Evolutionary conservation across 2,888 invertebrate species (phyloP), one percentile per base, ranked within the genome.

Genomic region (Microctonus brassicae): DNA sequence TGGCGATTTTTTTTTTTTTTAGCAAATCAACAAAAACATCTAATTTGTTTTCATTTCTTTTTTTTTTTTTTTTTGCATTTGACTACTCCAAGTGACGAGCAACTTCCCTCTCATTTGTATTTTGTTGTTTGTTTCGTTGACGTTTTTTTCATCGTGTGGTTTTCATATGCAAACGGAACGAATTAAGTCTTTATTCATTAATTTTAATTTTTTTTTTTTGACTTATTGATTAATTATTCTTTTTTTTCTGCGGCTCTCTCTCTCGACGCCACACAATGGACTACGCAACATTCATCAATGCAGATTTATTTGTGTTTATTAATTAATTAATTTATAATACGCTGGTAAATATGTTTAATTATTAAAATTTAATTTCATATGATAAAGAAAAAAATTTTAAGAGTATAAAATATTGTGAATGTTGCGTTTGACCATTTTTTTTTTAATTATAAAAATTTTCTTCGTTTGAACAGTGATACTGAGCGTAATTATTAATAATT

Each of bases 391-490:
- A 33, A 47, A 55, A 22, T 4, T 17, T 1, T 33, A 55, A 26
- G 29, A 24, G 69, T 68, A 74, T 75, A 70, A 76, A 77, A 79
- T 57, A 62, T 77, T 74, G 55, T 57, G 64, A 33, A 39, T 42
- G 10, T 58, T 58, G 55, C 47, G 9, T 47, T 20, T 2, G 47
- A n/a, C 47, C 6, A 47, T n/a, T n/a, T n/a, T n/a, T n/a, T n/a
- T n/a, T 6, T 17, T 17, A 29, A 5, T 5, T 5, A 69, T 64
- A 55, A 29, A 47, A 71, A 76, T 71, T 66, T 67, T 55, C 11
- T 22, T 78, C 72, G 71, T 79, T 76, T 79, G 79, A 79, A 79
- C 75, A 77, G 77, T 79, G 78, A 79, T 73, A 70, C 63, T 69
- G 68, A 72, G 22, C 52, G 52, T 66, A 64, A 67, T 34, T 63